These are phyloP conservation scores for Lepus americanus DNA, from an alignment of 2,113 vertebrate species.

Conservation along the genomic window DNA sequence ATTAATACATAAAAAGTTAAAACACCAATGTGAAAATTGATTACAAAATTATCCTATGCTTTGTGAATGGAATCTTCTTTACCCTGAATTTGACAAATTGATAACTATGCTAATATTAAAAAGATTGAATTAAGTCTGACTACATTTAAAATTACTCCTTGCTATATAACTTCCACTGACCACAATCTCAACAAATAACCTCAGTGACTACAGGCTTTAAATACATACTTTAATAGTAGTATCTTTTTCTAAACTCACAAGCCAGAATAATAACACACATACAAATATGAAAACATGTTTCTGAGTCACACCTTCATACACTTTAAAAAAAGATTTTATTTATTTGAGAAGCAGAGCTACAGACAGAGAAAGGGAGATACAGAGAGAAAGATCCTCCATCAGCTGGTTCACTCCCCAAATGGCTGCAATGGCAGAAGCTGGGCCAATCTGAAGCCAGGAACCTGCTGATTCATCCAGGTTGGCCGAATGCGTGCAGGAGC, in stretches of 20 bases:
- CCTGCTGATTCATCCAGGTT: no score
- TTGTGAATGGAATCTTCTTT: conserved; percentile 51
- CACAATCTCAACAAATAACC: not conserved
- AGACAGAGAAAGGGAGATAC: no score
- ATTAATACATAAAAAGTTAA: not conserved
- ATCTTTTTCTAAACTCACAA: conserved; percentile 39
- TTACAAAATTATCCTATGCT: conserved; percentile 32
- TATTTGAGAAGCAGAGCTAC: no score
- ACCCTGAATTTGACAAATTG: conserved; percentile 36
- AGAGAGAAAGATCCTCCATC: no score
- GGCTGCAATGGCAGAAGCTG: no score
- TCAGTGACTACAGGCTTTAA: not conserved
- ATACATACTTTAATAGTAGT: not conserved
- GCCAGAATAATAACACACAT: not conserved
- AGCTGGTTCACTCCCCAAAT: no score
- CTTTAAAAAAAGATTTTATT: no score
- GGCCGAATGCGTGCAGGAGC: no score
- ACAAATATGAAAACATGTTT: not conserved
- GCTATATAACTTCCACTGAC: conserved; percentile 16
- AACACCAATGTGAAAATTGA: not conserved
- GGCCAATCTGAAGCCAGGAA: no score
- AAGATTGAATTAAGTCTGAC: conserved; percentile 48
- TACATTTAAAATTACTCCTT: conserved; percentile 32
- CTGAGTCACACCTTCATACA: not conserved
- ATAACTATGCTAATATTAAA: not conserved